phyloP scores from a whole-genome alignment of 1,140 invertebrate species.

The Lamellibrachia luymesi region DNA sequence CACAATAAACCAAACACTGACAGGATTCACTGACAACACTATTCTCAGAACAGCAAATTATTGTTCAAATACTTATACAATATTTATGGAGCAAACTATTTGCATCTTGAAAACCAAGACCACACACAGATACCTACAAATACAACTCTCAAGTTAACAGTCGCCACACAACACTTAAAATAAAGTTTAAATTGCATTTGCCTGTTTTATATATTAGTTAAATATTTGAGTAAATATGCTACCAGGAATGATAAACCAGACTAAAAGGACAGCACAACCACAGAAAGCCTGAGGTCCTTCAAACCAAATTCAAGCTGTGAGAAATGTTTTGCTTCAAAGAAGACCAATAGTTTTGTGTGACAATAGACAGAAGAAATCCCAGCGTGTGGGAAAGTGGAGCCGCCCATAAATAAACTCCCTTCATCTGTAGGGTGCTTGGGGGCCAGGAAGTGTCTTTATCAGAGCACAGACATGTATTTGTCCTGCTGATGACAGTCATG shows the following conservation, averaged over 20 bases:
- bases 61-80: not conserved
- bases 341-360: not conserved
- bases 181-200: not conserved
- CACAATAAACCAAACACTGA: not conserved
- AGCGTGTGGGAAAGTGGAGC: not conserved
- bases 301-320: not conserved
- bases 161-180: not conserved
- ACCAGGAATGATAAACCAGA: not conserved
- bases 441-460: not conserved
- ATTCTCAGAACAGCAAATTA: too few relatives aligned
- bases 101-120: not conserved
- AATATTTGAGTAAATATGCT: not conserved
- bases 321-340: not conserved
- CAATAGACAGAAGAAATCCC: not conserved
- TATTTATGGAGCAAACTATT: not conserved
- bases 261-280: not conserved
- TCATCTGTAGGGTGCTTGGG: not conserved
- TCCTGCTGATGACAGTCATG: conserved; percentile 3
- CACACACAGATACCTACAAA: not conserved
- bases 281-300: not conserved
- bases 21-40: too few relatives aligned
- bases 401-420: not conserved
- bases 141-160: not conserved
- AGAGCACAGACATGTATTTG: not conserved
- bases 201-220: not conserved